Evolutionary conservation across 37 sponge, comb jelly and placozoan species (phyloP), one percentile per base, ranked within the genome.

Genomic region (Theonella swinhoei): DNA sequence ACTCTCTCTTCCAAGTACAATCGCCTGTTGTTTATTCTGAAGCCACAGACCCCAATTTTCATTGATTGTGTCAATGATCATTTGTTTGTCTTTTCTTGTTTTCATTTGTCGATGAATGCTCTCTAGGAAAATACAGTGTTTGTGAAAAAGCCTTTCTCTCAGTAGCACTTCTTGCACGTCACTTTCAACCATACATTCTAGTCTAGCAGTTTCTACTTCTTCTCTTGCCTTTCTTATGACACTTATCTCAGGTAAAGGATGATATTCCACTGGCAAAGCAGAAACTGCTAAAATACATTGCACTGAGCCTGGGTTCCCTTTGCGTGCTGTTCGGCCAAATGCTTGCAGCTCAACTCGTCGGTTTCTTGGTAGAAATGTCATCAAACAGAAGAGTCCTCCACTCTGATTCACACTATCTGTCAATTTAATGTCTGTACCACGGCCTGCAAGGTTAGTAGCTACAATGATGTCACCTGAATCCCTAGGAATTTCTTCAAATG

Each of bases 261-360:
- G 11, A 29, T 64, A 78, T 22, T 63, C 24, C 8, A 23, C 39
- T 34, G 79, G 67, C 20, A 78, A 34, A 36, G 79, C 4, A n/a
- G 64, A 30, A 3, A 5, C 36, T 9, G 61, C 4, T 17, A 64
- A 24, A 35, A 78, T 78, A n/a, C 36, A 35, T 30, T 66, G 80
- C 5, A 4, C 29, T 25, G 80, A 68, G 8, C 58, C 26, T 33
- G 80, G 80, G 3, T 68, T 68, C 30, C 80, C 80, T 23, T 40
- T 39, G 11, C 80, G 68, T 31, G 80, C 80, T 11, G 80, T 67
- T 36, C 80, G 68, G n/a, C 80, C 80, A 80, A 80, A 80, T n/a
- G 80, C 80, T 80, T 80, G 80, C 70, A 39, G 9, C 60, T 80
- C 80, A 22, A 80, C 80, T 23, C 80, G 30, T 42, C 32, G 3